Conservation (phyloP, 2,888 invertebrate genomes). For the Hypolimnas misippus region DNA sequence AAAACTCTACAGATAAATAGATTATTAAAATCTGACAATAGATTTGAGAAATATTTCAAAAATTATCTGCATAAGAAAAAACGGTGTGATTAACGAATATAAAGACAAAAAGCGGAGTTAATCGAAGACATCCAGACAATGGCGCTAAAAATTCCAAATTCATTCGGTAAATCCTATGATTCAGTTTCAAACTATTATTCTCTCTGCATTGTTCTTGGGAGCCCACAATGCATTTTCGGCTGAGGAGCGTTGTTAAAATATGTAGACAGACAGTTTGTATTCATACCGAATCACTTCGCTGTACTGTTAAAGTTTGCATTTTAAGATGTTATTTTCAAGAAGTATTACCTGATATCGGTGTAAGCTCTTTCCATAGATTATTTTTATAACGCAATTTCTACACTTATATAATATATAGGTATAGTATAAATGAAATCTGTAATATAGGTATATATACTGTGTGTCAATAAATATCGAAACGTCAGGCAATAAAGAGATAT, state of each 20-base stretch:
- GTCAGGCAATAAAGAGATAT: too few relatives aligned
- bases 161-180: slow-evolving; percentile 43
- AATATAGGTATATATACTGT: too few relatives aligned
- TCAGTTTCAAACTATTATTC: slow-evolving; percentile 39
- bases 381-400: neutral
- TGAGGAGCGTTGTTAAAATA: slow-evolving; percentile 26
- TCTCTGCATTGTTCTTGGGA: slow-evolving; percentile 29
- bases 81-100: too few relatives aligned
- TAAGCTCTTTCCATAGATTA: neutral
- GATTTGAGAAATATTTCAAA: too few relatives aligned
- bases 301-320: slow-evolving; percentile 9
- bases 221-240: slow-evolving; percentile 32
- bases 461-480: too few relatives aligned
- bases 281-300: slow-evolving; percentile 13
- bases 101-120: neutral
- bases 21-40: too few relatives aligned
- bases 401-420: too few relatives aligned
- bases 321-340: slow-evolving; percentile 13
- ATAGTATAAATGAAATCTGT: too few relatives aligned
- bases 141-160: slow-evolving; percentile 36
- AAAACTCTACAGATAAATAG: too few relatives aligned
- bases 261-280: slow-evolving; percentile 30
- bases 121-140: slow-evolving; percentile 28
- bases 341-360: slow-evolving; percentile 2
- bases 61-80: too few relatives aligned